Conservation (phyloP, 2,113 vertebrate genomes). For the Elephantulus edwardii region DNA sequence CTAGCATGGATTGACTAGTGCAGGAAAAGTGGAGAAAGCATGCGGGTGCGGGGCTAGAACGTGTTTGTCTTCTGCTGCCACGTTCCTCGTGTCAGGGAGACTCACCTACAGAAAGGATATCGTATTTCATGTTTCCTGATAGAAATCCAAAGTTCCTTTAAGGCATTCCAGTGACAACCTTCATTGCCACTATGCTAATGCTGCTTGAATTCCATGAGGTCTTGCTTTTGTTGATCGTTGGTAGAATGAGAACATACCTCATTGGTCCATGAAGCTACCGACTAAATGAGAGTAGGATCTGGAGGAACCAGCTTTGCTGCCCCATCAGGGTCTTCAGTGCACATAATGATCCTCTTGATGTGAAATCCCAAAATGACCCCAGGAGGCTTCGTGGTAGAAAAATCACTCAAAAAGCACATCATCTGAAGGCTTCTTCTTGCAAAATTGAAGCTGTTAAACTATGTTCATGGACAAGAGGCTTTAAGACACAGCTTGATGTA, state of each 20-base stretch:
- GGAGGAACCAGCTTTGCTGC: not conserved
- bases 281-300: not conserved
- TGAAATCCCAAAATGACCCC: conserved; percentile 15
- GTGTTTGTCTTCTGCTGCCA: not conserved
- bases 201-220: not conserved
- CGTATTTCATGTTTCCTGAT: conserved; percentile 45
- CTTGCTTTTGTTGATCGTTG: not conserved
- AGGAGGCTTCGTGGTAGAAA: not conserved
- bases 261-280: not conserved
- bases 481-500: not conserved
- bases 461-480: not conserved
- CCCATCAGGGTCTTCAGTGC: not conserved
- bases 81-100: not conserved
- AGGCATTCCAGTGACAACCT: conserved; percentile 29
- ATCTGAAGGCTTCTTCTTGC: not conserved
- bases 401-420: not conserved
- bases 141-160: conserved; percentile 17
- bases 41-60: not conserved
- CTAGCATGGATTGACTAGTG: not conserved
- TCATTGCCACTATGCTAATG: not conserved
- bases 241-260: not conserved
- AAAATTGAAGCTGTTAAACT: conserved; percentile 23
- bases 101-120: conserved; percentile 17
- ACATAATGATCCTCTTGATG: not conserved
- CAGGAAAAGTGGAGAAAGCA: not conserved